Evolutionary conservation across 1,140 invertebrate genomes (phyloP).

Genomic region (Drosophila hydei): DNA sequence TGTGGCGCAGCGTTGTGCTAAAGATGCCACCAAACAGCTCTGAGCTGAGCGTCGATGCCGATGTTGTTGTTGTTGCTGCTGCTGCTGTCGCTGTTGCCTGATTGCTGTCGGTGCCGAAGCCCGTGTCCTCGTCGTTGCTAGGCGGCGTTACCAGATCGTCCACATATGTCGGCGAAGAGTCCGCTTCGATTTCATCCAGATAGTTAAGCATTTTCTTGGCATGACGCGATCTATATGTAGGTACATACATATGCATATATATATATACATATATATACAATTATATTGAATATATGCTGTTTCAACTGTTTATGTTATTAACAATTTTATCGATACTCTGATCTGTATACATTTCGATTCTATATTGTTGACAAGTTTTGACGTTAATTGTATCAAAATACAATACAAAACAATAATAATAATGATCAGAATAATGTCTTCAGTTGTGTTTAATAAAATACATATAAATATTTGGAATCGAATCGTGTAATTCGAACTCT

Average conservation of each 20-base stretch:
- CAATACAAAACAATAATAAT: slow-evolving; percentile 4
- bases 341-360: slow-evolving; percentile 8
- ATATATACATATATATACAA: slow-evolving; percentile 20
- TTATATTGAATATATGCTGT: slow-evolving; percentile 16
- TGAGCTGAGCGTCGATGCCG: slow-evolving; percentile 16
- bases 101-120: slow-evolving; percentile 64
- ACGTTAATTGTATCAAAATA: not conserved
- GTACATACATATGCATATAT: slow-evolving; percentile 37
- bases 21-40: slow-evolving; percentile 58
- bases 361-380: not conserved
- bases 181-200: slow-evolving; percentile 62
- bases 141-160: slow-evolving; percentile 41
- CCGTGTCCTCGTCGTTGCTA: slow-evolving; percentile 61
- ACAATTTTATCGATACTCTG: not conserved
- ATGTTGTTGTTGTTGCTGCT: slow-evolving; percentile 1
- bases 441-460: not conserved
- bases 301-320: slow-evolving; percentile 5
- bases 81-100: slow-evolving; percentile 12
- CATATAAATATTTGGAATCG: not conserved
- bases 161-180: slow-evolving; percentile 35
- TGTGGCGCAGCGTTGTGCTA: slow-evolving; percentile 43
- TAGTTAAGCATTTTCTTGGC: slow-evolving; percentile 62
- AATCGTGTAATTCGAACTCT: slow-evolving; percentile 4
- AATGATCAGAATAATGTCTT: not conserved
- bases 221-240: slow-evolving; percentile 64